Evolutionary conservation across 2,113 vertebrate genomes (phyloP).

Genomic region (Grantiella picta): DNA sequence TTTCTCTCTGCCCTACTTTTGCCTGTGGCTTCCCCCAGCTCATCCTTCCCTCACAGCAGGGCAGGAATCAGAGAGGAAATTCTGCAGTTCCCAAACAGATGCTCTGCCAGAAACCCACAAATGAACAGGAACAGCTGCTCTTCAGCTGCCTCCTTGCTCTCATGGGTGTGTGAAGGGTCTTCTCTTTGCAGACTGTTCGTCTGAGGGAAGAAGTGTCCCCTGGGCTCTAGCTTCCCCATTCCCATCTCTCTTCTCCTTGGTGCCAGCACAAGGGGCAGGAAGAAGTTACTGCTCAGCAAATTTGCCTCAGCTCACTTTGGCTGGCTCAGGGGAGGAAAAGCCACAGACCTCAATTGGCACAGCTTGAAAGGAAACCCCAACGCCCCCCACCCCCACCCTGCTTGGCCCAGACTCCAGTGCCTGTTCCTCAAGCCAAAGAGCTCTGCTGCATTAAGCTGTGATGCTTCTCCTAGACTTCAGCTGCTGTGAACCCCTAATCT

Average conservation of each 20-base stretch:
- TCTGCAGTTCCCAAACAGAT: not conserved
- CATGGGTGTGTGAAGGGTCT: rapidly evolving
- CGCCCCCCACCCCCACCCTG: no score
- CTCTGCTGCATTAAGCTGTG: not conserved
- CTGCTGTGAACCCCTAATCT: rapidly evolving
- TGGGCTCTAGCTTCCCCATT: rapidly evolving
- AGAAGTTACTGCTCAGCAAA: not conserved
- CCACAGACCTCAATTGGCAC: not conserved
- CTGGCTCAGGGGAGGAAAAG: not conserved
- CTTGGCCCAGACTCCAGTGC: not conserved
- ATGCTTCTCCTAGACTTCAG: not conserved
- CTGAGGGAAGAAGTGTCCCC: not conserved
- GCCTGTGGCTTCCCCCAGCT: not conserved
- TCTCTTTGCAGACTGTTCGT: not conserved
- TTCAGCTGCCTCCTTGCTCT: not conserved
- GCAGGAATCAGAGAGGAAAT: not conserved
- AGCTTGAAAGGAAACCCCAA: conserved; percentile 9
- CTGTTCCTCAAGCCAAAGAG: not conserved
- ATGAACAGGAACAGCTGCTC: not conserved
- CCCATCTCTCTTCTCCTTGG: not conserved
- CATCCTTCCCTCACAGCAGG: not conserved
- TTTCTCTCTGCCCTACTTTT: not conserved
- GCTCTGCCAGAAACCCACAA: not conserved
- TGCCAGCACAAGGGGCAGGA: not conserved
- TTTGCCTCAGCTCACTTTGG: not conserved